phyloP scores from a whole-genome alignment of 2,797 vertebrate genomes.

The Coracias cyanogaster region DNA sequence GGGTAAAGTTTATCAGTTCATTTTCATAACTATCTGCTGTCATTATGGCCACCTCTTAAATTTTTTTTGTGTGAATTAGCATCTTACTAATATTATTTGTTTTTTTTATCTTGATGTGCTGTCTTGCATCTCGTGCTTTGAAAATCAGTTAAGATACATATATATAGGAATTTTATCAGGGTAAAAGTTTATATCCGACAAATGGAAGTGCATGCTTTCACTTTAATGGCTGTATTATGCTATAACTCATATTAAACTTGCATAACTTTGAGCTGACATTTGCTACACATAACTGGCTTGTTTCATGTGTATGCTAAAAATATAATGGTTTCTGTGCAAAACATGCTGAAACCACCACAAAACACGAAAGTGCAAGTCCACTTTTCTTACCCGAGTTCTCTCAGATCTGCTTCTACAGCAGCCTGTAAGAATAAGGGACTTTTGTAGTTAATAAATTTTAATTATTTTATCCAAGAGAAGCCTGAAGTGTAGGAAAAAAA shows the following conservation, averaged over 20 bases:
- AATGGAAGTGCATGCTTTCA: neutral
- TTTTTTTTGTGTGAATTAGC: neutral
- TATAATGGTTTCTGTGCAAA: neutral
- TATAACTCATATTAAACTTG: neutral
- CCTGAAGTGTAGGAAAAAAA: neutral
- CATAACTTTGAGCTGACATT: neutral
- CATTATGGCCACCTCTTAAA: neutral
- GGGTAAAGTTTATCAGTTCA: neutral
- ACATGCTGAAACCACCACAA: no score
- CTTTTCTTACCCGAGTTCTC: neutral
- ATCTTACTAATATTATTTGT: neutral
- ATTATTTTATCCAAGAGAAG: neutral
- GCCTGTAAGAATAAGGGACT: neutral
- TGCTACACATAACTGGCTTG: neutral
- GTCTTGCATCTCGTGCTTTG: neutral
- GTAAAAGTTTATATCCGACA: neutral
- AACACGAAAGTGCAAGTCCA: neutral
- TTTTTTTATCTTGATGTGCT: neutral
- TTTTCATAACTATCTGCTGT: neutral
- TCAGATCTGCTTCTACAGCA: neutral
- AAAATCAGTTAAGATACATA: neutral
- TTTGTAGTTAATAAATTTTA: neutral
- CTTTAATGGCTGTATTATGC: neutral
- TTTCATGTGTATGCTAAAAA: neutral
- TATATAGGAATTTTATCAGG: neutral